Base-by-base conservation (phyloP, 53 echinoderm and acorn worm species). In the Crossaster papposus region DNA sequence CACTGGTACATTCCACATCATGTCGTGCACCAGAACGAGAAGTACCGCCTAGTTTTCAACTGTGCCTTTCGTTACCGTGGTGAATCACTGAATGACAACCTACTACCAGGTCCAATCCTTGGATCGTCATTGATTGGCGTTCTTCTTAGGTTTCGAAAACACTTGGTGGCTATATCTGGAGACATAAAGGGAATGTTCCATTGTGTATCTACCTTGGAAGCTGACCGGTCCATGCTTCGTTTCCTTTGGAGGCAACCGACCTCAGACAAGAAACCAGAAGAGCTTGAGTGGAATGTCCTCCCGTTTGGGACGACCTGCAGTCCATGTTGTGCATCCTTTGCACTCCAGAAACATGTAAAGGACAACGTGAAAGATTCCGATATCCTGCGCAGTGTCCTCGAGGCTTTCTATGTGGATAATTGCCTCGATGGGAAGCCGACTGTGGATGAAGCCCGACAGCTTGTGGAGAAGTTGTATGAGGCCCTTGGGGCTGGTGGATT, bases 1-100 rank as follows among this genome's bases (percentile, higher is more conserved):
- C 80, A 79, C 14, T 91, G 92, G 92, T 91, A 88, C 62, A 80
- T 91, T 30, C 88, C 88, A 28, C 88, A 91, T 54, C 92, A 91
- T 55, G 63, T 88, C 26, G 92, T 91, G n/a, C 37, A 78, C 14
- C 78, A 85, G 23, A 88, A 88, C 18, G 88, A 36, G 13, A 88
- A 88, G 36, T 24, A 18, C 24, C 68, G 81, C n/a, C 82, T 92
- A 18, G 92, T 92, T 14, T 92, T 92, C 38, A 92, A 91, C 65
- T 92, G 92, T 32, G 87, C 88, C 36, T 92, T 87, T 36, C 32
- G 36, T 28, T 73, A 92, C 73, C 14, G 55, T 8, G 88, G 82
- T 23, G 79, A 88, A 31, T 65, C 73, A 0, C 82, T 92, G 75
- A 92, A 88, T 23, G 72, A 81, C 7, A 12, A 88, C n/a, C 88